These are phyloP conservation scores for Agrypnia vestita DNA, from an alignment of 1,140 invertebrate species.

Conservation along the genomic window DNA sequence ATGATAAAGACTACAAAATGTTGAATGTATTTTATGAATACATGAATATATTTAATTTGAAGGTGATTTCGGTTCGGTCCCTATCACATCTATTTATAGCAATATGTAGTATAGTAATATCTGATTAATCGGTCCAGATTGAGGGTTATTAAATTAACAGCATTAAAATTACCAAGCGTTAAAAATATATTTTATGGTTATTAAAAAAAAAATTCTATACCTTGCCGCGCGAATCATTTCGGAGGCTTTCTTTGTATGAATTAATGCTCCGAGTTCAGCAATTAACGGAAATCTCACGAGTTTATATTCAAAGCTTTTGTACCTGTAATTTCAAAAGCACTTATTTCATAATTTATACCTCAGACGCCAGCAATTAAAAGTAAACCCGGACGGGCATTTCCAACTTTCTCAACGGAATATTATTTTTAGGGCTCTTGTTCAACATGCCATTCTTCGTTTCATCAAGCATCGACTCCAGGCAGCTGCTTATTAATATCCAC, in stretches of 20 bases:
- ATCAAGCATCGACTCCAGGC: too few species aligned
- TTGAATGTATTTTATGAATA: too few species aligned
- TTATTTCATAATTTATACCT: constrained; percentile 40
- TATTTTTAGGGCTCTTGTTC: constrained; percentile 19
- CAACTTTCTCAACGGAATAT: constrained; percentile 14
- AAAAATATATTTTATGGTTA: neutral
- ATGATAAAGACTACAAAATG: too few species aligned
- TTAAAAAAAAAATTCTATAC: neutral
- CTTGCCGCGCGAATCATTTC: neutral
- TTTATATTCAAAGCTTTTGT: constrained; percentile 37
- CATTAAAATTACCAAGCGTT: neutral
- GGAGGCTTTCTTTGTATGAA: constrained; percentile 20
- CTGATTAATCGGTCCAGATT: too few species aligned
- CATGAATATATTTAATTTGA: too few species aligned
- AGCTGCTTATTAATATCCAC: too few species aligned
- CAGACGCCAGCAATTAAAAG: constrained; percentile 37
- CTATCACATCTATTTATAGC: too few species aligned
- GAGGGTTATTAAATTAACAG: too few species aligned
- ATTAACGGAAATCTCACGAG: constrained; percentile 42
- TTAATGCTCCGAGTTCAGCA: constrained; percentile 38
- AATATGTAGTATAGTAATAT: too few species aligned
- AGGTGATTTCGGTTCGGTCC: too few species aligned
- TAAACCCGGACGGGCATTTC: neutral
- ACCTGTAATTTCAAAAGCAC: constrained; percentile 31
- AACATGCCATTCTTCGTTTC: neutral